phyloP scores from a whole-genome alignment of 2,888 invertebrate genomes.

The Hybos culiciformis region DNA sequence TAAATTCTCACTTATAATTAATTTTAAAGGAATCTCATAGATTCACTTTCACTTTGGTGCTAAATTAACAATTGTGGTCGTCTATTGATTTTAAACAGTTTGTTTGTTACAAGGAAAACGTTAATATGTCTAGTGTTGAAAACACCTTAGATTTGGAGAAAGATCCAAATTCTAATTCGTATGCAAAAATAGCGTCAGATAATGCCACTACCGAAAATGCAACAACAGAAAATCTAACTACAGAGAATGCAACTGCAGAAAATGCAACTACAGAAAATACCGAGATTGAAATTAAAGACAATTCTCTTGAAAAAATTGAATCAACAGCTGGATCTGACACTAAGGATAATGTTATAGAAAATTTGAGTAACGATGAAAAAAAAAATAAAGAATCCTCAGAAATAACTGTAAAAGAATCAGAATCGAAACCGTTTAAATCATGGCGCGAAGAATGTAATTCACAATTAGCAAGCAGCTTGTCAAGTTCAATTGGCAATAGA shows the following conservation, averaged over 20 bases:
- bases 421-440: slow-evolving; percentile 20
- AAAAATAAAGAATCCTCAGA: slow-evolving; percentile 11
- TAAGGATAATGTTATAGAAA: slow-evolving; percentile 23
- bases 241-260: background rate
- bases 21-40: too few relatives aligned
- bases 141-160: too few relatives aligned
- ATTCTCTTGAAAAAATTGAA: background rate
- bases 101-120: too few relatives aligned
- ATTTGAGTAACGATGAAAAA: slow-evolving; percentile 11
- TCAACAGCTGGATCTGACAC: slow-evolving; percentile 3
- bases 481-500: background rate
- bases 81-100: too few relatives aligned
- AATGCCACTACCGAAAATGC: background rate
- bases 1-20: too few relatives aligned
- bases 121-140: too few relatives aligned
- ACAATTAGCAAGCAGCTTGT: background rate
- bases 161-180: too few relatives aligned
- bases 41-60: too few relatives aligned
- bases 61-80: too few relatives aligned
- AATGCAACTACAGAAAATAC: background rate
- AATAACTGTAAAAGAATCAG: slow-evolving; percentile 22
- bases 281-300: background rate
- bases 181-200: too few relatives aligned
- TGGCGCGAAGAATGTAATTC: slow-evolving; percentile 31
- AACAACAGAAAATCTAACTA: background rate